phyloP scores from a whole-genome alignment of 2,888 invertebrate genomes.

The Apeira syringaria region DNA sequence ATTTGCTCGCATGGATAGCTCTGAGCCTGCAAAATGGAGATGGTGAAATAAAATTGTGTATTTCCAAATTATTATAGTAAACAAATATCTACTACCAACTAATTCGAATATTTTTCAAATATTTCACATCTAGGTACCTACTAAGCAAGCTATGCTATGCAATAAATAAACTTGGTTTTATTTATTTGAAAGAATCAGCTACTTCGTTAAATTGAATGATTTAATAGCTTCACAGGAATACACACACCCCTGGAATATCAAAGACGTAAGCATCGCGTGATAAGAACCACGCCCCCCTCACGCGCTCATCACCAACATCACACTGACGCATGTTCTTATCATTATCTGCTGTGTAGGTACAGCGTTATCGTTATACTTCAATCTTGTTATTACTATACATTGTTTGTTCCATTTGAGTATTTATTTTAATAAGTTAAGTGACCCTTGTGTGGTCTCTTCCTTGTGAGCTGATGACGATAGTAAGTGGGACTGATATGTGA shows the following conservation, averaged over 20 bases:
- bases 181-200: too few relatives aligned
- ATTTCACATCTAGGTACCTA: too few relatives aligned
- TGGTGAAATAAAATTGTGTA: background rate
- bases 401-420: background rate
- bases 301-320: constrained; percentile 14
- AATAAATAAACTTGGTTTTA: too few relatives aligned
- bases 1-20: too few relatives aligned
- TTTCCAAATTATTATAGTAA: too few relatives aligned
- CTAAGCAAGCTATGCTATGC: too few relatives aligned
- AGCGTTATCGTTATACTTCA: background rate
- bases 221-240: constrained; percentile 3
- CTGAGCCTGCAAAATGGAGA: background rate
- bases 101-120: too few relatives aligned
- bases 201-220: too few relatives aligned
- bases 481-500: too few relatives aligned
- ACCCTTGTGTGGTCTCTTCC: too few relatives aligned
- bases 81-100: too few relatives aligned
- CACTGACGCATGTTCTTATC: constrained; percentile 14
- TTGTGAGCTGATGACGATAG: too few relatives aligned
- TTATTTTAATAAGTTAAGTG: background rate
- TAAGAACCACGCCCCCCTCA: constrained; percentile 23
- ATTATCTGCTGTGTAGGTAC: background rate
- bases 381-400: background rate
- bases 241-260: constrained; percentile 3
- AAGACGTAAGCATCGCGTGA: constrained; percentile 2